phyloP scores from a whole-genome alignment of 2,113 vertebrate genomes.

The Phalacrocorax carbo region DNA sequence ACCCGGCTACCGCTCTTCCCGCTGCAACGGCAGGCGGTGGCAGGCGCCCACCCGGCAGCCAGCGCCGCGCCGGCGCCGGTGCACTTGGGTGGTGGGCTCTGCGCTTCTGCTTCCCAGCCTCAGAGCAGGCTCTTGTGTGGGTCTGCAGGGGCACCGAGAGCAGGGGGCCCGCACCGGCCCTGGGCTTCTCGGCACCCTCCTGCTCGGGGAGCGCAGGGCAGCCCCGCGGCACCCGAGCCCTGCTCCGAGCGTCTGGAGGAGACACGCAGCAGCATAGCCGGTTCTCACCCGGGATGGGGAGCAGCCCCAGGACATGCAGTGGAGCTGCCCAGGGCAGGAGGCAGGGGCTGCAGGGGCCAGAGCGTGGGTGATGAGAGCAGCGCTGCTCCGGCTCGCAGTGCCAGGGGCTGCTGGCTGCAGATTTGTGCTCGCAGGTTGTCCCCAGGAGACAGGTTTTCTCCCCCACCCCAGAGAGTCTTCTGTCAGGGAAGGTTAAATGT shows the following conservation, averaged over 20 bases:
- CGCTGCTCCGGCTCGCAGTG: rapidly evolving
- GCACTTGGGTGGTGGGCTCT: not conserved
- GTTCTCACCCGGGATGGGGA: not conserved
- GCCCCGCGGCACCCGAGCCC: not conserved
- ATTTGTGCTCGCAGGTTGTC: rapidly evolving
- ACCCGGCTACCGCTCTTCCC: not conserved
- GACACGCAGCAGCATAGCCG: rapidly evolving
- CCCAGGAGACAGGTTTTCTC: not conserved
- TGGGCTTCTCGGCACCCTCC: not conserved
- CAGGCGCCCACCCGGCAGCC: not conserved
- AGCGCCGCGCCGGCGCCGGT: not conserved
- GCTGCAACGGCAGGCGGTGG: not conserved
- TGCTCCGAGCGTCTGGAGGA: not conserved
- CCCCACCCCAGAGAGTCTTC: not conserved
- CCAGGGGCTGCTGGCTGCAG: not conserved
- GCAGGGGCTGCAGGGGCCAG: not conserved
- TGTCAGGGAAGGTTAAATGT: not conserved
- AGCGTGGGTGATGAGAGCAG: not conserved
- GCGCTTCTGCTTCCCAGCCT: not conserved
- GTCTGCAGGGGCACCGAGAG: not conserved
- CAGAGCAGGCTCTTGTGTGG: not conserved
- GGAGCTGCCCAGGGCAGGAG: not conserved
- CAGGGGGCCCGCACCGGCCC: not conserved
- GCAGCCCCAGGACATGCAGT: rapidly evolving
- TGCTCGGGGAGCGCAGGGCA: not conserved